These are phyloP conservation scores for Gymnocephalus cernua DNA, from an alignment of 2,113 vertebrate genomes.

Conservation along the genomic window DNA sequence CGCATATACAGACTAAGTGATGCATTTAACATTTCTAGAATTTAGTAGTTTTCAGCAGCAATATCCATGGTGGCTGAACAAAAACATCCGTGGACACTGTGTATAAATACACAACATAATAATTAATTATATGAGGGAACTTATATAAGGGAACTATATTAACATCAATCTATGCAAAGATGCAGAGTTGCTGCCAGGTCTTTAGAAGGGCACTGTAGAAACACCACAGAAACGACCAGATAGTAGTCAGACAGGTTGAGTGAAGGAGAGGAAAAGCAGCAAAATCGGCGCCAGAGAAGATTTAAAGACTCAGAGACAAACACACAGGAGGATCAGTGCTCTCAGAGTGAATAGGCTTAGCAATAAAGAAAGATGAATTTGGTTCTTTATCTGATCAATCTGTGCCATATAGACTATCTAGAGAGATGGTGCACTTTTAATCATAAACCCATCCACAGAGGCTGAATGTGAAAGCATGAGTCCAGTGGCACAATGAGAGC, in stretches of 20 bases:
- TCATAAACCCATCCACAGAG: constrained; percentile 71
- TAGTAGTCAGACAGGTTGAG: background rate
- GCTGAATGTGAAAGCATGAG: constrained; percentile 14
- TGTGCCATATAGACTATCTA: constrained; percentile 48
- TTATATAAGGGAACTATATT: background rate
- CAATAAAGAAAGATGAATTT: constrained; percentile 57
- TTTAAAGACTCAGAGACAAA: constrained; percentile 47
- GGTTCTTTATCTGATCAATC: constrained; percentile 74
- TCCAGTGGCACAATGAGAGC: constrained; percentile 55
- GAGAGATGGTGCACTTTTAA: constrained; percentile 76
- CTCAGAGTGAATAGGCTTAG: constrained; percentile 74
- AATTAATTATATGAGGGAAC: too few relatives aligned
- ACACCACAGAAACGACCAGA: background rate
- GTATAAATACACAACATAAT: background rate
- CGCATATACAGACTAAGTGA: background rate
- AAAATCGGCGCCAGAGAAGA: constrained; percentile 12
- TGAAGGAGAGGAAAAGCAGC: constrained; percentile 17
- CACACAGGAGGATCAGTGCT: constrained; percentile 56
- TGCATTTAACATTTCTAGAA: constrained; percentile 9
- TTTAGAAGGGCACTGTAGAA: background rate
- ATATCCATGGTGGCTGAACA: background rate
- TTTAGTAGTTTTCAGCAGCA: background rate
- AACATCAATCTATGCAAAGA: background rate
- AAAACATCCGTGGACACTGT: background rate
- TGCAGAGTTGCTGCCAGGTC: background rate